These are phyloP conservation scores for Microctenopoma stevenorrisi DNA, from an alignment of 2,797 vertebrate species.

Conservation along the genomic window DNA sequence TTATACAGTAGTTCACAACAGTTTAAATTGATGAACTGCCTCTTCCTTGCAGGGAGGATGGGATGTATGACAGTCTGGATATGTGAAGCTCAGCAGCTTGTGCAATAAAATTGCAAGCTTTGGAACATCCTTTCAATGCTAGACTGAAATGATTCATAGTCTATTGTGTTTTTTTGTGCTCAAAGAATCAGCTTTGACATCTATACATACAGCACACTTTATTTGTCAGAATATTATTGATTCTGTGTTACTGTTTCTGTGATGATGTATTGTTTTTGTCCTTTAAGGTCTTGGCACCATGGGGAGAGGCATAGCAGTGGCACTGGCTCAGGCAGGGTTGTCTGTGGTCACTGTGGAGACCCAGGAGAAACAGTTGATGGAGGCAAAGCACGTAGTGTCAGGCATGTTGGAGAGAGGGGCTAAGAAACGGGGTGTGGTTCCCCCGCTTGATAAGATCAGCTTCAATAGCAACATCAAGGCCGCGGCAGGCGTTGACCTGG, in stretches of 20 bases:
- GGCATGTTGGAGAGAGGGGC: constrained; percentile 84
- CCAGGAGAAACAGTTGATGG: constrained; percentile 83
- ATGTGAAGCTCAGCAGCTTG: constrained; percentile 67
- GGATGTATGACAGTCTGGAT: constrained; percentile 59
- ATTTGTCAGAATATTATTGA: constrained; percentile 17
- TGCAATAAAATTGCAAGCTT: constrained; percentile 64
- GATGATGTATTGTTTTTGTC: constrained; percentile 30
- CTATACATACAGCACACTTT: neutral
- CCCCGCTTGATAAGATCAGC: constrained; percentile 61
- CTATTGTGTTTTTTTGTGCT: neutral
- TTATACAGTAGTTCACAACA: constrained; percentile 35
- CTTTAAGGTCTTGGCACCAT: constrained; percentile 92
- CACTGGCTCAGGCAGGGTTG: constrained; percentile 86
- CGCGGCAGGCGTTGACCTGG: constrained; percentile 84
- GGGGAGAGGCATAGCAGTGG: constrained; percentile 90
- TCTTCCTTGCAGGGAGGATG: constrained; percentile 55
- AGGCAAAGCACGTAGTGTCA: constrained; percentile 81
- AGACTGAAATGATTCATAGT: constrained; percentile 27
- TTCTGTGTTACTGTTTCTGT: constrained; percentile 1
- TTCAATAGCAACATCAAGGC: constrained; percentile 82
- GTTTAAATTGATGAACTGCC: constrained; percentile 50
- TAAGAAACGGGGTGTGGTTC: constrained; percentile 73
- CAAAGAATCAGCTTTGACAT: neutral
- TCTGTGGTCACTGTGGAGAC: constrained; percentile 91
- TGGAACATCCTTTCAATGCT: constrained; percentile 40